Conservation (phyloP, 1,140 invertebrate genomes). For the Whitmania pigra region DNA sequence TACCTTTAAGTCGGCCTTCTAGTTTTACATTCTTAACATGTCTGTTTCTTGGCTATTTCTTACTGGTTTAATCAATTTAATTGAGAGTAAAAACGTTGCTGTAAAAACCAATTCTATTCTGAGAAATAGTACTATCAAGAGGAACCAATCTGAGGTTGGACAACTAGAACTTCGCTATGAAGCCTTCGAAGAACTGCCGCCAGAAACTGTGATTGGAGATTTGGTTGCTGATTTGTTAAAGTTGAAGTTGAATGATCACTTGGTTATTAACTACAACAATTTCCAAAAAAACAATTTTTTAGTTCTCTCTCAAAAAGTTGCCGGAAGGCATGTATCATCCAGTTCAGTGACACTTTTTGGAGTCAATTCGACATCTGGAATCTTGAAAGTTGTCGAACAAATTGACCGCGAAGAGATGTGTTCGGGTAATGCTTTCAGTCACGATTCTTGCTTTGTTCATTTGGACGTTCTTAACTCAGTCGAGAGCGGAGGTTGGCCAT, state of each 20-base stretch:
- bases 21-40: too few relatives aligned
- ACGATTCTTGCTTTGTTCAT: not conserved
- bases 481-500: not conserved
- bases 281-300: not conserved
- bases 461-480: not conserved
- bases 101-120: too few relatives aligned
- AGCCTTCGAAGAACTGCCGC: conserved; percentile 1
- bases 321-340: not conserved
- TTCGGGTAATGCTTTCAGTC: not conserved
- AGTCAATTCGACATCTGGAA: not conserved
- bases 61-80: too few relatives aligned
- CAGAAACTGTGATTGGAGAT: not conserved
- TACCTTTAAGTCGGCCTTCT: too few relatives aligned
- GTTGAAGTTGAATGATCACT: too few relatives aligned
- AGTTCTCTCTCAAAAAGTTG: not conserved
- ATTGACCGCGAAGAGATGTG: not conserved
- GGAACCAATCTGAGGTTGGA: not conserved
- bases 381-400: not conserved
- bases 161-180: conserved; percentile 2
- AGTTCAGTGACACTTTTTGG: not conserved
- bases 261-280: too few relatives aligned
- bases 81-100: too few relatives aligned
- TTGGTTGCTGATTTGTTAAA: too few relatives aligned
- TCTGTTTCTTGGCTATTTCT: too few relatives aligned
- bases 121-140: not conserved